Evolutionary conservation across 2,797 vertebrate species (phyloP), one percentile per base, ranked within the genome.

Genomic region (Intellagama lesueurii): DNA sequence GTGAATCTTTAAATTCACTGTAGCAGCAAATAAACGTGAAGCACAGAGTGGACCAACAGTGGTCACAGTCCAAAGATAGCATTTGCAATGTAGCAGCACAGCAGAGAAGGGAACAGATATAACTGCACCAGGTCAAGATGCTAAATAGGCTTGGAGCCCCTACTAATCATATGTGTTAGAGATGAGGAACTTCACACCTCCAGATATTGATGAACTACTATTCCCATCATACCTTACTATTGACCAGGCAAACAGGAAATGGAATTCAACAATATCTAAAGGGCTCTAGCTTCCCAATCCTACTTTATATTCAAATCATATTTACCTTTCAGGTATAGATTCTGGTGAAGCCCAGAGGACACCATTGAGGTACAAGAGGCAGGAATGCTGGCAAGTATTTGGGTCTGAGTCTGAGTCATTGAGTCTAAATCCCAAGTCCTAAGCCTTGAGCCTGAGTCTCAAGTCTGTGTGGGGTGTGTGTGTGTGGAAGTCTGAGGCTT

Each of bases 11-110:
- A 79, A 72, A 19, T 60, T 60, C 49, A 70, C n/a, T 56, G 19
- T 40, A 44, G 52, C 64, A 89, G 44, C 64, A 89, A 80, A 85
- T 78, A 79, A 72, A 40, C 32, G 17, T 2, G 52, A 84, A 60
- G 22, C 70, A 47, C 26, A 14, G 56, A 47, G 22, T 83, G 30
- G 56, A 47, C 30, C 60, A 32, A 60, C 68, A 60, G 26, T 24
- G 44, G 32, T 32, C 26, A 79, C 66, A 60, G 49, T 12, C n/a
- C 28, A 72, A 83, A 76, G 35, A 83, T n/a, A 19, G n/a, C 17
- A 44, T 17, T 2, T 32, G 5, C 6, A 56, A 26, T 12, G 28
- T 70, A 78, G 30, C 5, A 73, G 49, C 22, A 49, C 44, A 30
- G 3, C n/a, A 56, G n/a, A 56, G 11, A 73, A 85, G n/a, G n/a